A percentile compares a stretch with the other conserved stretches of the same genome.
These are phyloP conservation scores for Aphrocallistes beatrix DNA, from an alignment of 37 sponge, comb jelly and placozoan species.

Conservation along the genomic window DNA sequence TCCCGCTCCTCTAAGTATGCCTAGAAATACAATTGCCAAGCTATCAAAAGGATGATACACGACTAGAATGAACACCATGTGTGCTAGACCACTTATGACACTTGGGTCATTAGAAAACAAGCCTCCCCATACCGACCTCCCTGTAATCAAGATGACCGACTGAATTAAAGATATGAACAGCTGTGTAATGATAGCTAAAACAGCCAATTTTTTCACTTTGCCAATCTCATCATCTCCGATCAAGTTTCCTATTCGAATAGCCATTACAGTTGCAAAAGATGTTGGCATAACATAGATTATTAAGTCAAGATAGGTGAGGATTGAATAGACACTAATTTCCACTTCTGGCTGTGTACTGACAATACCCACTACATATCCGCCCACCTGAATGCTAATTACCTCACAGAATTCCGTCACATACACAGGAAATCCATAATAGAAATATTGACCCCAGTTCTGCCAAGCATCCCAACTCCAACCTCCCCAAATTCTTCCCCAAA, in stretches of 20 bases:
- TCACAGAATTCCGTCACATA: background rate
- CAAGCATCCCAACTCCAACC: background rate
- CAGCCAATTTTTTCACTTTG: too few relatives aligned
- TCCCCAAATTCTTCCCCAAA: background rate
- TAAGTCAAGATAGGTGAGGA: background rate
- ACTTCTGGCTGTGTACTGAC: background rate
- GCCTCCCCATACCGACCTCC: too few relatives aligned
- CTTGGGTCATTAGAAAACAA: too few relatives aligned
- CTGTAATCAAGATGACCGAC: too few relatives aligned
- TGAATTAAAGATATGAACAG: too few relatives aligned
- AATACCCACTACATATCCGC: background rate
- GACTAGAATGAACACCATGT: too few relatives aligned
- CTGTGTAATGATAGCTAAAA: too few relatives aligned
- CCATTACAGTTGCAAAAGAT: background rate
- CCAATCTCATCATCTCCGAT: constrained; percentile 21
- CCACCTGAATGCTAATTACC: constrained; percentile 15
- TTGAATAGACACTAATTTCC: background rate
- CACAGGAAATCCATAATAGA: background rate
- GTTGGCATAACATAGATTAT: background rate
- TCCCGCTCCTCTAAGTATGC: too few relatives aligned
- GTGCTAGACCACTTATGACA: too few relatives aligned
- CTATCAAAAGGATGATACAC: too few relatives aligned
- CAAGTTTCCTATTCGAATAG: constrained; percentile 5
- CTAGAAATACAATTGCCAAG: too few relatives aligned
- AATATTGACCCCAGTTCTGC: background rate